phyloP scores from a whole-genome alignment of 2,113 vertebrate species.

The Aphyosemion australe region DNA sequence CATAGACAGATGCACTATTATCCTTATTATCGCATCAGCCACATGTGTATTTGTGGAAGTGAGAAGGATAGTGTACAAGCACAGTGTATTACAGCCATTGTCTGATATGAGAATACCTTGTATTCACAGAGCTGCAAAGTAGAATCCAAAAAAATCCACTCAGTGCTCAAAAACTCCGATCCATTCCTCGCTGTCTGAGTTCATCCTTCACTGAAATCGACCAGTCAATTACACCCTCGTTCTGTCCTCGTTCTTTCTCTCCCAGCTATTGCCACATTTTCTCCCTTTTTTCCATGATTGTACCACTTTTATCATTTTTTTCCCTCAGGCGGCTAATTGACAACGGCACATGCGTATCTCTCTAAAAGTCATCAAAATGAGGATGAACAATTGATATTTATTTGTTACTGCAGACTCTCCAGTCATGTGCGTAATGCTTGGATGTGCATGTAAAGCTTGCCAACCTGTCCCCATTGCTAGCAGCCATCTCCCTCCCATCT shows the following conservation, averaged over 20 bases:
- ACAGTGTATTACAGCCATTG: slow-evolving; percentile 31
- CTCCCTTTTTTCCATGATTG: neutral
- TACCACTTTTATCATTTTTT: slow-evolving; percentile 7
- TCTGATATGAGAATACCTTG: slow-evolving; percentile 31
- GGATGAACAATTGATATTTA: slow-evolving; percentile 4
- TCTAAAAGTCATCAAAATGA: slow-evolving; percentile 10
- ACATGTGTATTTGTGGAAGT: slow-evolving; percentile 16
- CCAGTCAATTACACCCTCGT: slow-evolving; percentile 32
- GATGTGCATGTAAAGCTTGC: slow-evolving; percentile 5
- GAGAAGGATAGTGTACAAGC: slow-evolving; percentile 14
- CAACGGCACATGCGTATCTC: neutral
- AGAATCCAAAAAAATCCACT: slow-evolving; percentile 22
- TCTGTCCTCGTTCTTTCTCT: slow-evolving; percentile 23
- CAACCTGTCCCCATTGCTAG: slow-evolving; percentile 7
- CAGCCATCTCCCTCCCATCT: slow-evolving; percentile 45
- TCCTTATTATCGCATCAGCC: slow-evolving; percentile 26
- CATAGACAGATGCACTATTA: slow-evolving; percentile 43
- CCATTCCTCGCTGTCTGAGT: slow-evolving; percentile 47
- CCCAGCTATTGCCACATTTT: slow-evolving; percentile 10
- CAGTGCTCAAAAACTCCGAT: slow-evolving; percentile 32
- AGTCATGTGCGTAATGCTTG: slow-evolving; percentile 13
- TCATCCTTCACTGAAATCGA: slow-evolving; percentile 38
- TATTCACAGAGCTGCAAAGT: slow-evolving; percentile 20
- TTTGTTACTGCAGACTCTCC: slow-evolving; percentile 7
- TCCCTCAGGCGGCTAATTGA: slow-evolving; percentile 11